Conservation (phyloP, 2,888 invertebrate species). For the Glomeris marginata region DNA sequence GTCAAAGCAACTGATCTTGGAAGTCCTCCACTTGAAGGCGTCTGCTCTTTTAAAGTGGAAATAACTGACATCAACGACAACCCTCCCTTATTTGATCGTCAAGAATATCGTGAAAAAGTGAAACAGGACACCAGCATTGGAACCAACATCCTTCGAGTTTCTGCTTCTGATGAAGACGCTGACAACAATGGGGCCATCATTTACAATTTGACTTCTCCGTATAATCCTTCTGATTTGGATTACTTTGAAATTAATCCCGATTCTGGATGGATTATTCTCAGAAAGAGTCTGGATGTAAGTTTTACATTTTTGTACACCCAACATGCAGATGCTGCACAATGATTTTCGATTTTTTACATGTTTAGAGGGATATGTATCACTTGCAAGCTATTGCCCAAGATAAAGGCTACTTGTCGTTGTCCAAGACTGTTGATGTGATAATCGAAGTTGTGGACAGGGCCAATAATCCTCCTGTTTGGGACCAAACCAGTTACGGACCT, state of each 20-base stretch:
- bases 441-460: constrained; percentile 97
- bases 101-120: constrained; percentile 94
- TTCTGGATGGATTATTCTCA: constrained; percentile 91
- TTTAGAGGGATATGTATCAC: constrained; percentile 91
- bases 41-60: constrained; percentile 96
- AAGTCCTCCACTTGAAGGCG: constrained; percentile 92
- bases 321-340: background rate
- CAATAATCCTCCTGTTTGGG: constrained; percentile 96
- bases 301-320: constrained; percentile 19
- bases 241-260: constrained; percentile 95
- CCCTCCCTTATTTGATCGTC: constrained; percentile 84
- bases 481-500: constrained; percentile 89
- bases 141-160: constrained; percentile 82
- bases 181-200: constrained; percentile 92
- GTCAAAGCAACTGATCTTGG: constrained; percentile 98
- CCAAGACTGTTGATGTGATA: constrained; percentile 93
- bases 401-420: constrained; percentile 88
- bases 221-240: constrained; percentile 74
- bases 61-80: constrained; percentile 97
- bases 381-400: constrained; percentile 97
- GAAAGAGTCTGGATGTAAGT: constrained; percentile 94
- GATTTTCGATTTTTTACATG: constrained; percentile 11
- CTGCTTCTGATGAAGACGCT: constrained; percentile 92
- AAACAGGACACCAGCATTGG: constrained; percentile 93
- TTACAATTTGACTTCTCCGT: constrained; percentile 76